These are phyloP conservation scores for Sitobion miscanthi DNA, from an alignment of 1,140 invertebrate genomes.

Conservation along the genomic window DNA sequence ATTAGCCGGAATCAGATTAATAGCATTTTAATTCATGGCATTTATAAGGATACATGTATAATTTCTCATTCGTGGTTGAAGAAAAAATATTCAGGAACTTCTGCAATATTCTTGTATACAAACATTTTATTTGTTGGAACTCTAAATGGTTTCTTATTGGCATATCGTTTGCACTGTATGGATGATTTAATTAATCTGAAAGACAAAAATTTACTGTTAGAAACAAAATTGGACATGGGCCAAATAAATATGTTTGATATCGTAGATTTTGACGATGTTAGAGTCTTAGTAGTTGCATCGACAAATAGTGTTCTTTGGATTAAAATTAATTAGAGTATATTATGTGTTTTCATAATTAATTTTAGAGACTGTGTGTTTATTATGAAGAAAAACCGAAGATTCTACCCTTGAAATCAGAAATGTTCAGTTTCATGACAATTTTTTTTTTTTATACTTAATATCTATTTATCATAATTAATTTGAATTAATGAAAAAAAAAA, in stretches of 20 bases:
- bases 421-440: not conserved
- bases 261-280: slow-evolving; percentile 2
- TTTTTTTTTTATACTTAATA: too few species aligned
- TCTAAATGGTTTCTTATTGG: slow-evolving; percentile 30
- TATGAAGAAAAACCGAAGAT: not conserved
- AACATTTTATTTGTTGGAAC: slow-evolving; percentile 44
- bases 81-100: not conserved
- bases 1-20: not conserved
- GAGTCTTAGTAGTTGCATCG: slow-evolving; percentile 8
- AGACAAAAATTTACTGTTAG: not conserved
- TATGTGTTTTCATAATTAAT: not conserved
- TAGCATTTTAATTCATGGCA: slow-evolving; percentile 4
- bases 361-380: not conserved
- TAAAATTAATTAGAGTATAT: slow-evolving; percentile 12
- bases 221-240: not conserved
- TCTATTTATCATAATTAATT: not conserved
- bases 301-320: slow-evolving; percentile 1
- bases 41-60: not conserved
- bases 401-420: not conserved
- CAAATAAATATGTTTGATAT: not conserved
- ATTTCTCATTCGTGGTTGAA: not conserved
- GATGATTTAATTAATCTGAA: slow-evolving; percentile 21
- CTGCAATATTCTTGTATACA: slow-evolving; percentile 1
- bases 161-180: slow-evolving; percentile 11
- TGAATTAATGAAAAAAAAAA: not conserved